A percentile compares a stretch with the other conserved stretches of the same genome.
Conservation (phyloP, 2,888 invertebrate species). For the Ypsolopha scabrella region DNA sequence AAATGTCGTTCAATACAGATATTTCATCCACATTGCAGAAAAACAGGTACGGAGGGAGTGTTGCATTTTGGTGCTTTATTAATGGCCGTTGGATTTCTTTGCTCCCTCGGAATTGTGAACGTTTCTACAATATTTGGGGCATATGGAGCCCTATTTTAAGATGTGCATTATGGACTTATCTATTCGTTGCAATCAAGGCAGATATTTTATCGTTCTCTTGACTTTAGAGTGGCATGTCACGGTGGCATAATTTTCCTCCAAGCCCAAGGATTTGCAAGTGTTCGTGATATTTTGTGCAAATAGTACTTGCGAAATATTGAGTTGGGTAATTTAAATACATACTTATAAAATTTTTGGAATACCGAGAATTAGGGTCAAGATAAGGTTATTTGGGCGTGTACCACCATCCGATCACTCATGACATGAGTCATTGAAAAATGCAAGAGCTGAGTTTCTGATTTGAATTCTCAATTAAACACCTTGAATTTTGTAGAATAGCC, state of each 20-base stretch:
- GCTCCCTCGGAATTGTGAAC: constrained; percentile 5
- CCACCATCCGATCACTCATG: neutral
- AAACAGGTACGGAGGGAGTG: constrained; percentile 55
- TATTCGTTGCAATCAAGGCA: too few species aligned
- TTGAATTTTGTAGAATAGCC: neutral
- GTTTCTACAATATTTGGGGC: constrained; percentile 9
- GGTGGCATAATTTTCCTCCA: constrained; percentile 16
- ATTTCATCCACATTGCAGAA: constrained; percentile 63
- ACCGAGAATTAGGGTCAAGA: neutral
- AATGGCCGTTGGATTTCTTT: constrained; percentile 17
- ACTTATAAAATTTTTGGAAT: neutral
- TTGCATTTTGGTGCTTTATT: constrained; percentile 15
- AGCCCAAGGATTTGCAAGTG: constrained; percentile 8
- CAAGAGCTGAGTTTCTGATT: neutral
- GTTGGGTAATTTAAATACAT: neutral
- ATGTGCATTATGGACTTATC: neutral
- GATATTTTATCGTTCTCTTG: too few species aligned
- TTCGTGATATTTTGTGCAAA: too few species aligned
- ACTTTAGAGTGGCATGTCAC: constrained; percentile 6
- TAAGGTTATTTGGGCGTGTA: neutral
- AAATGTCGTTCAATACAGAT: constrained; percentile 66
- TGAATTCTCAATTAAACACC: neutral
- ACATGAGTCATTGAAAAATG: neutral
- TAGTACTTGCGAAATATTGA: too few species aligned
- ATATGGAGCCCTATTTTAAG: constrained; percentile 9